Base-by-base conservation (phyloP, 2,113 vertebrate species). In the Strix aluco region DNA sequence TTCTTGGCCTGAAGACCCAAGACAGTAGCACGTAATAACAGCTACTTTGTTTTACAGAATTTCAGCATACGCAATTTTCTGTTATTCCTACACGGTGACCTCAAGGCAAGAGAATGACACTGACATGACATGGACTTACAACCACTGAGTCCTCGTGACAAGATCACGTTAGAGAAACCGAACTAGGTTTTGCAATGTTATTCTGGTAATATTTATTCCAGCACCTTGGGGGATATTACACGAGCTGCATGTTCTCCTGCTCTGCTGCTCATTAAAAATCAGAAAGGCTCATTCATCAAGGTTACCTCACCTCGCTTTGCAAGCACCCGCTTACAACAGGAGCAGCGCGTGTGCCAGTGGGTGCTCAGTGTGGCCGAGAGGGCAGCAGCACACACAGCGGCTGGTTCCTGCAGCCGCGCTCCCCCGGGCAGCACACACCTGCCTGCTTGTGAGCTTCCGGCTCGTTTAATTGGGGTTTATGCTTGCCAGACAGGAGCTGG, bases 11-110 rank as follows among this genome's bases (percentile, higher is more conserved):
- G 32, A n/a, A 72, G 27, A 38, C 32, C 58, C 69, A 20, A 10
- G 38, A 16, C 22, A 19, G 27, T 13, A 57, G 30, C 21, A 20
- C 2, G 1, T 42, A 17, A 15, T 14, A 78, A 30, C 0, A 0
- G 36, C 44, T 51, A 16, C 73, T 51, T 57, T 32, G 44, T 6
- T 16, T 46, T 21, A 46, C 16, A 32, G 11, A 46, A n/a, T 16
- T 32, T 13, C 40, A 54, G 38, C 38, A 13, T 3, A 6, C 9
- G 5, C 36, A 6, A 9, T 55, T 49, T n/a, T 14, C 65, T 29
- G 8, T 26, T 38, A 18, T 58, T 34, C 29, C 57, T 44, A 12
- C 44, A 36, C 16, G 1, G 1, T 13, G 30, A 59, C 49, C 40
- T 58, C 59, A 47, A 32, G 40, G 58, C 44, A 40, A 34, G 30